Evolutionary conservation across 2,797 vertebrate species (phyloP), one percentile per base, ranked within the genome.

Genomic region (Capromys pilorides): DNA sequence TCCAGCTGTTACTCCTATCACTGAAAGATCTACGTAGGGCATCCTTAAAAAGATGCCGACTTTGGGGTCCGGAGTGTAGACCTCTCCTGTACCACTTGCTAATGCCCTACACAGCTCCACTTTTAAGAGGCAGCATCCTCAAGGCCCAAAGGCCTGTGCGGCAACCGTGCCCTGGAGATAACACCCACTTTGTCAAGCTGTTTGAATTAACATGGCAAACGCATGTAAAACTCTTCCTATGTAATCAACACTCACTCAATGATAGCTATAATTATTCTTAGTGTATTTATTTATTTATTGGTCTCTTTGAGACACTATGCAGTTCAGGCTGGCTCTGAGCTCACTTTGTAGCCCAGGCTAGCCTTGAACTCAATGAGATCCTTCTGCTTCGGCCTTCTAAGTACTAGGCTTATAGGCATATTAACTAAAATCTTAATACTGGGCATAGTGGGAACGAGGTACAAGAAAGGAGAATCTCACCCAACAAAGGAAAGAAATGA

Each of bases 351-450:
- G 22, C 59, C 59, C 59, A 61, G 59, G 59, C 22, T 61, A 21
- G 21, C 59, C 59, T 61, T 2, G 59, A 61, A 61, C 59, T 61
- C 22, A 8, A 19, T 24, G 59, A 24, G 59, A 59, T 61, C 59
- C 59, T 61, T 22, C 22, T 61, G 59, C 21, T 24, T 61, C 59
- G 24, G 59, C 22, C 59, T 61, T 19, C 59, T 24, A 6, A 61
- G 22, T 24, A 6, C 22, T 61, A 22, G 59, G 59, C 24, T 61
- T 61, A 61, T 22, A 61, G 22, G 59, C 21, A 2, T 61, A 10
- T 66, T 77, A 82, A 88, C 41, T 87, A 93, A 96, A 88, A 66
- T 73, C 67, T 83, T 83, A 87, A 82, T 9, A 80, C 0, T 78
- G 16, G 89, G 78, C 91, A 90, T 0, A 85, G 59, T 13, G 28